Conservation (phyloP, 2,113 vertebrate genomes). For the Motacilla alba region DNA sequence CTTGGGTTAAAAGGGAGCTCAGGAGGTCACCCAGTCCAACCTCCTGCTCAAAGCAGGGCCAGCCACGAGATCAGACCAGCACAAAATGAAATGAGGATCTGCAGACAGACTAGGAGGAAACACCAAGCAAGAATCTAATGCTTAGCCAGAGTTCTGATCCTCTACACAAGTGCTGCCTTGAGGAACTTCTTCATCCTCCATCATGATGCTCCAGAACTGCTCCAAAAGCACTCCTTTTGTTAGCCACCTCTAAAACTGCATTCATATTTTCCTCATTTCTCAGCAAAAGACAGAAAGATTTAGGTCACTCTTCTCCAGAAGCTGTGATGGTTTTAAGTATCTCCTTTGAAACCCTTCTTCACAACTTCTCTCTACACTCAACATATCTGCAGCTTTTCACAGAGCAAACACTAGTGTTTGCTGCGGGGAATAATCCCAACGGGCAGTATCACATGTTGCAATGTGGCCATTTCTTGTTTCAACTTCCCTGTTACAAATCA, state of each 20-base stretch:
- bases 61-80: neutral
- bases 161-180: neutral
- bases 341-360: neutral
- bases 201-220: neutral
- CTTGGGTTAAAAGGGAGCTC: neutral
- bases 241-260: neutral
- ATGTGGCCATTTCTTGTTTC: neutral
- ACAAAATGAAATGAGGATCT: neutral
- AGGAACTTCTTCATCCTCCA: neutral
- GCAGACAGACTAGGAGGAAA: neutral
- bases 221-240: neutral
- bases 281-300: neutral
- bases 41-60: neutral
- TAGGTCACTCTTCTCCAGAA: neutral
- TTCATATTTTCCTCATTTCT: neutral
- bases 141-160: neutral
- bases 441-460: neutral
- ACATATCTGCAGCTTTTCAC: fast-evolving
- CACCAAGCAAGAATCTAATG: neutral
- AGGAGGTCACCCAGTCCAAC: neutral
- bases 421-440: neutral
- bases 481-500: neutral
- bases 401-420: neutral
- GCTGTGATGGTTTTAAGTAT: neutral
- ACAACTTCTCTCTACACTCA: neutral